These are phyloP conservation scores for Enchytraeus crypticus DNA, from an alignment of 2,888 invertebrate genomes.

Conservation along the genomic window DNA sequence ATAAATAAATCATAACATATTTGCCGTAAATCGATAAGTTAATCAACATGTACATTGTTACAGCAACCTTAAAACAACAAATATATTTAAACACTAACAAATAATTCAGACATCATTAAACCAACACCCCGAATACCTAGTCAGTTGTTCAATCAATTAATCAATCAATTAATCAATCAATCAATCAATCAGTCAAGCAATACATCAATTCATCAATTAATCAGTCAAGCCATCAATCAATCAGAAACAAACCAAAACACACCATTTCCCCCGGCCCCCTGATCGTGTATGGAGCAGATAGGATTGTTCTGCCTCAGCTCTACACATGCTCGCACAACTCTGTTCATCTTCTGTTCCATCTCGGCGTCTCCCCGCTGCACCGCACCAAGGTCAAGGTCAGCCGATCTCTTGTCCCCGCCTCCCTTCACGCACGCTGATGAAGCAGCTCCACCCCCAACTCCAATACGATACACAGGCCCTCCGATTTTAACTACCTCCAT, in stretches of 20 bases:
- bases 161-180: too few species aligned
- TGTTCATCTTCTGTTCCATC: constrained; percentile 94
- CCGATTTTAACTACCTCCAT: constrained; percentile 90
- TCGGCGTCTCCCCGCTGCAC: constrained; percentile 94
- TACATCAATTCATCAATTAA: background rate
- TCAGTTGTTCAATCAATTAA: too few species aligned
- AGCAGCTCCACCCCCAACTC: constrained; percentile 96
- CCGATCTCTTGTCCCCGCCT: constrained; percentile 68
- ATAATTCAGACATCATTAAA: too few species aligned
- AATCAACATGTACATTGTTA: too few species aligned
- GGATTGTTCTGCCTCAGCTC: constrained; percentile 77
- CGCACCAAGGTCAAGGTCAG: constrained; percentile 82
- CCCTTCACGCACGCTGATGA: constrained; percentile 68
- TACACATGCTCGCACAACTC: constrained; percentile 82
- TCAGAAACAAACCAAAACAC: too few species aligned
- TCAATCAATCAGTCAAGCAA: too few species aligned
- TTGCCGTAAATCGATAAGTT: too few species aligned
- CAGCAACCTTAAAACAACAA: too few species aligned
- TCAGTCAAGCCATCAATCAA: too few species aligned
- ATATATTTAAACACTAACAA: too few species aligned
- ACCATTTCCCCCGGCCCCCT: constrained; percentile 89
- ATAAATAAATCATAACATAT: too few species aligned
- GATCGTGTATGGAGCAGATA: constrained; percentile 90
- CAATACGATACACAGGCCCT: constrained; percentile 93
- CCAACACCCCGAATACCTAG: too few species aligned